Evolutionary conservation across 2,888 invertebrate species (phyloP), one percentile per base, ranked within the genome.

Genomic region (Mesorhabditis spiculigera): DNA sequence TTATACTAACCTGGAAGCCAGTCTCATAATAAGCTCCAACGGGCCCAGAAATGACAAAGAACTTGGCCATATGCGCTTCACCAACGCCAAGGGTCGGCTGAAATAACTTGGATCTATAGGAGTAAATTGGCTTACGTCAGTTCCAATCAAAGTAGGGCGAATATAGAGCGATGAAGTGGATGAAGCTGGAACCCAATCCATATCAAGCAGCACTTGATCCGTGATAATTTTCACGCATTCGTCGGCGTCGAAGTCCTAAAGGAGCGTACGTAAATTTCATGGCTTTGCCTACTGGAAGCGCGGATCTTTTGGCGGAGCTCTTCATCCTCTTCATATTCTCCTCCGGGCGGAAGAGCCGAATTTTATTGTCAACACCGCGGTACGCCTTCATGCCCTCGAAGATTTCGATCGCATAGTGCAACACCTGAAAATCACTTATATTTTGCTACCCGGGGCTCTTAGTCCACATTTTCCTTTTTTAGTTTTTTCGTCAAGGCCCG

Each of bases 371-470:
- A 10, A 91, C 90, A 6, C 96, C 95, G 80, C 95, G 90, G 88
- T 93, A 98, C 0, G 95, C 96, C 88, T 98, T 98, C 91, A 96
- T 90, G 68, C 98, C 98, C 90, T 98, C 98, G 86, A 98, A 98
- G 76, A 96, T 89, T n/a, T 97, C 85, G 63, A 81, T 78, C 41
- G 83, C 85, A 65, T 85, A 85, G 76, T 85, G 85, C 42, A 85
- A 74, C 68, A 84, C 85, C 82, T 83, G 74, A 45, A 78, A 77
- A 64, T 67, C 44, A 5, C 6, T 69, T 4, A 16, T n/a, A 71
- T 66, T 44, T n/a, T 66, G 0, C 28, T 28, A 3, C 28, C 28
- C 28, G 28, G 28, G 28, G 28, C 28, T 28, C 28, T 28, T 28
- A 28, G 28, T 28, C 28, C 28, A 28, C 28, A 1, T 28, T 28